These are phyloP conservation scores for Desmophyllum pertusum DNA, from an alignment of 92 coral and sea anemone genomes.

Conservation along the genomic window DNA sequence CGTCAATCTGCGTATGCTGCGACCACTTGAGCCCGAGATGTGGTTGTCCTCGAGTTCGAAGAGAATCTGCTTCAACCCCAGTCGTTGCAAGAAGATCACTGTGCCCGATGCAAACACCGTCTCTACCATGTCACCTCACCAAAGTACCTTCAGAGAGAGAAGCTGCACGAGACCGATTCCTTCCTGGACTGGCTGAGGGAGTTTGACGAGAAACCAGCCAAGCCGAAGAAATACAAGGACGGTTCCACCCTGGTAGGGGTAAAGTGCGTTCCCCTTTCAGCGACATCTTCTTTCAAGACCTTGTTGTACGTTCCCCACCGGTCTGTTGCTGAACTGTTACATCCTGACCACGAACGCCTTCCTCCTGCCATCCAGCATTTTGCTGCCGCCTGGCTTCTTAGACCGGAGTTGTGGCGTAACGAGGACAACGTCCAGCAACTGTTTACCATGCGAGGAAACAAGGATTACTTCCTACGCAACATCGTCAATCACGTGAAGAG, in stretches of 20 bases:
- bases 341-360: not conserved
- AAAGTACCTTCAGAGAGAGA: not conserved
- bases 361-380: conserved; percentile 9
- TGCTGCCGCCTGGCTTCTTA: not conserved
- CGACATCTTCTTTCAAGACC: conserved; percentile 28
- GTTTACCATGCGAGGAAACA: conserved; percentile 15
- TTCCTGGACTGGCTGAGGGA: conserved; percentile 26
- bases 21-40: conserved; percentile 29
- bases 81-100: not conserved
- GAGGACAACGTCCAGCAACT: not conserved
- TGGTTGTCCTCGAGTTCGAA: not conserved
- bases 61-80: too few relatives aligned
- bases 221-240: not conserved
- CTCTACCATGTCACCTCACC: not conserved
- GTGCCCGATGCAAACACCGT: not conserved
- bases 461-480: not conserved
- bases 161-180: not conserved
- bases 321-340: not conserved
- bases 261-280: conserved; percentile 7
- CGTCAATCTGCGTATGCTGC: not conserved
- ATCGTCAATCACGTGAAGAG: not conserved
- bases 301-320: conserved; percentile 21
- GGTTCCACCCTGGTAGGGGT: conserved; percentile 33
- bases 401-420: not conserved
- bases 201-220: not conserved